Evolutionary conservation across 1,140 invertebrate species (phyloP).

Genomic region (Choristoneura fumiferana): DNA sequence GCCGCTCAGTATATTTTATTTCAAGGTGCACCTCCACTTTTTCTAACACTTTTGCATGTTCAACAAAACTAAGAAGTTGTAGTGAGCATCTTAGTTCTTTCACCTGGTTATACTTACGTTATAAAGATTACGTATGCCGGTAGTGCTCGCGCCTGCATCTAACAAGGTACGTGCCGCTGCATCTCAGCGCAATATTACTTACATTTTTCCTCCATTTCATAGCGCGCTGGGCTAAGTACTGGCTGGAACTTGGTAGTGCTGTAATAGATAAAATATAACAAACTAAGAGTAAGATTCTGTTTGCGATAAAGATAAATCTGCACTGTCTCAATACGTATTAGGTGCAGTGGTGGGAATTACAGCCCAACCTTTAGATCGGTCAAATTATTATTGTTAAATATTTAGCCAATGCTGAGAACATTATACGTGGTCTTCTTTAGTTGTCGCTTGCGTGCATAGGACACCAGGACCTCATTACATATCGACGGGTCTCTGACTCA

Average conservation of each 20-base stretch:
- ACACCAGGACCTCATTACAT: too few relatives aligned
- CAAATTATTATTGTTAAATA: too few relatives aligned
- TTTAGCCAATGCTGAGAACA: too few relatives aligned
- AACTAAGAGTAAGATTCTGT: neutral
- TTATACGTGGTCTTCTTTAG: too few relatives aligned
- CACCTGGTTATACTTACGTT: conserved; percentile 1
- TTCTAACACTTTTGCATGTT: too few relatives aligned
- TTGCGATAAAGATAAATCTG: neutral
- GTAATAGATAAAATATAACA: neutral
- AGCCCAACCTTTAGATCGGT: too few relatives aligned
- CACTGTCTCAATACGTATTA: neutral
- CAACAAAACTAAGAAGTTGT: neutral
- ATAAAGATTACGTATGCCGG: conserved; percentile 5
- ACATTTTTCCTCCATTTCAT: conserved; percentile 44
- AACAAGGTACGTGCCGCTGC: conserved; percentile 54
- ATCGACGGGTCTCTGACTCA: too few relatives aligned
- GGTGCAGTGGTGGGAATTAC: neutral
- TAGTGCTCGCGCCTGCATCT: conserved; percentile 23
- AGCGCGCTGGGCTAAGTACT: neutral
- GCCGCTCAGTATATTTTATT: neutral
- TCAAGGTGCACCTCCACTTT: neutral
- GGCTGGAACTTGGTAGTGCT: neutral
- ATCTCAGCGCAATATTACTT: conserved; percentile 55
- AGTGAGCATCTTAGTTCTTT: neutral
- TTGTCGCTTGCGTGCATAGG: too few relatives aligned